These are phyloP conservation scores for Nannoperca obscura DNA, from an alignment of 2,797 vertebrate genomes.

Conservation along the genomic window DNA sequence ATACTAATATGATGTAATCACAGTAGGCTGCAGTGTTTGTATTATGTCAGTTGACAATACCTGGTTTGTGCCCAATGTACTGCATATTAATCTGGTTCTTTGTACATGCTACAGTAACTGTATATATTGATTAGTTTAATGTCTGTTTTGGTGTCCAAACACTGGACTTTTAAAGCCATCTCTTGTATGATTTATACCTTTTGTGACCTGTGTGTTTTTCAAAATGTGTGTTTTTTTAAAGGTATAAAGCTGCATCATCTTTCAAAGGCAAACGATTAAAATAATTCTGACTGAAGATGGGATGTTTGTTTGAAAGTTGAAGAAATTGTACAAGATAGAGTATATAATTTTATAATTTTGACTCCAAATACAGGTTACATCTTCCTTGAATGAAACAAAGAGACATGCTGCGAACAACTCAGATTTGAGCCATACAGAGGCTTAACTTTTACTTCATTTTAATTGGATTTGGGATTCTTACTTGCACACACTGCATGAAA, in stretches of 20 bases:
- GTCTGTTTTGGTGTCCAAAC: slow-evolving; percentile 68
- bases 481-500: not conserved
- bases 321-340: not conserved
- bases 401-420: not conserved
- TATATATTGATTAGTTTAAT: slow-evolving; percentile 70
- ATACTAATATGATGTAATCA: slow-evolving; percentile 37
- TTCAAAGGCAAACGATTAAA: slow-evolving; percentile 75
- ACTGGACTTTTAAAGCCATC: slow-evolving; percentile 69
- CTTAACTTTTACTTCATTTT: not conserved
- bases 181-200: slow-evolving; percentile 77
- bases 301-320: slow-evolving; percentile 28
- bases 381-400: not conserved
- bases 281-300: slow-evolving; percentile 53
- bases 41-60: slow-evolving; percentile 41
- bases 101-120: slow-evolving; percentile 76
- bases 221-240: slow-evolving; percentile 67
- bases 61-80: slow-evolving; percentile 70
- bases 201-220: slow-evolving; percentile 72
- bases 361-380: not conserved
- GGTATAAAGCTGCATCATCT: slow-evolving; percentile 70
- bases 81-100: slow-evolving; percentile 61
- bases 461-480: not conserved
- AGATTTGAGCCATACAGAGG: not conserved
- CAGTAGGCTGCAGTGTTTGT: slow-evolving; percentile 47
- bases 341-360: not conserved